Conservation (phyloP, 1,140 invertebrate species). For the Drosophila albomicans region DNA sequence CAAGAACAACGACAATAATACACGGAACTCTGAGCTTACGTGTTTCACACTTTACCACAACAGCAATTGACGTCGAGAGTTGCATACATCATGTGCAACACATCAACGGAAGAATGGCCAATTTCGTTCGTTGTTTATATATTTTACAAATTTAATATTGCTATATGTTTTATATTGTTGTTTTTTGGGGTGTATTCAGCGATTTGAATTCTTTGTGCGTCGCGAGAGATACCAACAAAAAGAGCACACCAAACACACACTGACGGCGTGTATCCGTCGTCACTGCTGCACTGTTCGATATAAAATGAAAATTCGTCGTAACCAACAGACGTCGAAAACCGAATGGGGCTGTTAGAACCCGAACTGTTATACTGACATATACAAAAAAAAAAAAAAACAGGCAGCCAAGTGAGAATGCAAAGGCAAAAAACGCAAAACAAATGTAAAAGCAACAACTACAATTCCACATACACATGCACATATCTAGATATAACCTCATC, state of each 20-base stretch:
- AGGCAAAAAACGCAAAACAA: slow-evolving; percentile 19
- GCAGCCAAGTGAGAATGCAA: slow-evolving; percentile 36
- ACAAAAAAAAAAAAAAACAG: slow-evolving; percentile 33
- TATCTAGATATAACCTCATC: slow-evolving; percentile 31
- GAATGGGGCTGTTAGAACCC: slow-evolving; percentile 41
- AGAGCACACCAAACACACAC: slow-evolving; percentile 38
- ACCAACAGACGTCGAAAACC: slow-evolving; percentile 58
- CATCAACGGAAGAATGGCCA: slow-evolving; percentile 6
- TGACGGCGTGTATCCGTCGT: slow-evolving; percentile 48
- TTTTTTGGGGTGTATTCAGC: slow-evolving; percentile 38
- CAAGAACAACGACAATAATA: slow-evolving; percentile 24
- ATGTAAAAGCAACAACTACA: slow-evolving; percentile 40
- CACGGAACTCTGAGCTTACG: slow-evolving; percentile 53
- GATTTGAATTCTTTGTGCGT: slow-evolving; percentile 43
- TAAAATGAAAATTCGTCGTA: slow-evolving; percentile 82
- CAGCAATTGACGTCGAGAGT: slow-evolving; percentile 30
- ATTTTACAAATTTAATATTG: slow-evolving; percentile 19
- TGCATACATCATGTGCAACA: slow-evolving; percentile 13
- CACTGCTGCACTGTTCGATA: slow-evolving; percentile 79
- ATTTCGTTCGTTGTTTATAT: slow-evolving; percentile 1
- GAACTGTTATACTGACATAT: slow-evolving; percentile 77
- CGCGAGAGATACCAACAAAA: slow-evolving; percentile 57
- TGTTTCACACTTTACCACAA: slow-evolving; percentile 42
- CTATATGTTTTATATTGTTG: slow-evolving; percentile 7
- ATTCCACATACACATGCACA: neutral